Conservation (phyloP, 2,797 vertebrate genomes). For the Knipowitschia caucasica region DNA sequence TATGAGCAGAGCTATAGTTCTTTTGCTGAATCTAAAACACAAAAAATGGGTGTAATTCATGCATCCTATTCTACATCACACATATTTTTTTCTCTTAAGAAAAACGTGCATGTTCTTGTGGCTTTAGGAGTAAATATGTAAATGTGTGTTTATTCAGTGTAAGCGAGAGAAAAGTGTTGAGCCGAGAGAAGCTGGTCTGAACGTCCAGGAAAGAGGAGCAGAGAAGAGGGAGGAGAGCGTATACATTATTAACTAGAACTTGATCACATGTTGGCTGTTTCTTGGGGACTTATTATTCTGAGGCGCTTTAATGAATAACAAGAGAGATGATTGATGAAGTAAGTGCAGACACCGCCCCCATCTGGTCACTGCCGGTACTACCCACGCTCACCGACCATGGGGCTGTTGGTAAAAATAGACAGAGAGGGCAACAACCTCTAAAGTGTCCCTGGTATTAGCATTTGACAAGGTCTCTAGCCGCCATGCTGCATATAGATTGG, state of each 20-base stretch:
- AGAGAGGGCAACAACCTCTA: slow-evolving; percentile 65
- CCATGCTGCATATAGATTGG: slow-evolving; percentile 70
- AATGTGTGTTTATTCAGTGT: slow-evolving; percentile 73
- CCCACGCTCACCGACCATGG: slow-evolving; percentile 31
- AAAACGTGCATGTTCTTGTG: slow-evolving; percentile 59
- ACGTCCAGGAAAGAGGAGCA: slow-evolving; percentile 33
- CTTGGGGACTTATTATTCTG: slow-evolving; percentile 84
- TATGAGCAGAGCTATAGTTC: neutral
- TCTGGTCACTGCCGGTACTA: slow-evolving; percentile 71
- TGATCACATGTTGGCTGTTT: slow-evolving; percentile 81
- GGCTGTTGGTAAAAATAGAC: slow-evolving; percentile 53
- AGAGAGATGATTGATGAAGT: slow-evolving; percentile 78
- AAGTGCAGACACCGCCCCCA: slow-evolving; percentile 79
- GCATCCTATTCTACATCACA: neutral
- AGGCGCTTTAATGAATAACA: slow-evolving; percentile 82
- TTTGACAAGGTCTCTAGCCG: slow-evolving; percentile 70
- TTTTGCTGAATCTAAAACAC: neutral
- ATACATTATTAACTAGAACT: slow-evolving; percentile 85
- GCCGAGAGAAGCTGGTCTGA: slow-evolving; percentile 21
- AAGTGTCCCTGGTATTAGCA: slow-evolving; percentile 72
- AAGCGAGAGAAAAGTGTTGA: slow-evolving; percentile 49
- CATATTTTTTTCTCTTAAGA: slow-evolving; percentile 42
- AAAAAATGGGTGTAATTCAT: neutral
- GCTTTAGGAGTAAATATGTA: slow-evolving; percentile 72
- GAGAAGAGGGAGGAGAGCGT: slow-evolving; percentile 26